Evolutionary conservation across 2,888 invertebrate genomes (phyloP), one percentile per base, ranked within the genome.

Genomic region (Drosophila algonquin): DNA sequence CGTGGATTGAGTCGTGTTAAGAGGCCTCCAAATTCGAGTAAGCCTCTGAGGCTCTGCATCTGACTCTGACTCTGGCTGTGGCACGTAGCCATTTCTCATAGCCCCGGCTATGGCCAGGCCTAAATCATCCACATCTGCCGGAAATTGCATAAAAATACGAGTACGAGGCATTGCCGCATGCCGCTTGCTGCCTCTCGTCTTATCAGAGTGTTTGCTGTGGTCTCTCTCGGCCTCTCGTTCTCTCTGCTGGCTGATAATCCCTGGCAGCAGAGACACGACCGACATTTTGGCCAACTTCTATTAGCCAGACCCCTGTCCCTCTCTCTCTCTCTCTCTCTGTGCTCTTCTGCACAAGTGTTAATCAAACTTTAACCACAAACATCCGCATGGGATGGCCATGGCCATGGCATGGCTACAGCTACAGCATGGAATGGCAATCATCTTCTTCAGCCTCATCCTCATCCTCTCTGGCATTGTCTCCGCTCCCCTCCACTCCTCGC

Each of bases 51-150:
- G 16, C 71, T 44, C 72, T 59, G 55, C 44, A 45, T 24, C 0
- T 5, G 24, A 4, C 24, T 24, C 24, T 3, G 24, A 2, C 24
- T 24, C 24, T 24, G 24, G 4, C 24, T 18, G 18, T 18, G 55
- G 82, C 81, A 81, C 81, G 76, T 82, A 82, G 80, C 75, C 74
- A 86, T 86, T 83, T 80, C 81, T 84, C 84, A 87, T 87, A 72
- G 79, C 56, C 69, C 24, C 52, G 64, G 59, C 51, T 60, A 52
- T 53, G 61, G 60, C 74, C 73, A 73, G 81, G 40, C 6, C 76
- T 86, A 87, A 86, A 86, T 89, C 79, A 80, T 82, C 81, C 79
- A 82, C 85, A 86, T 81, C 82, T 89, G 89, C 87, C 89, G 90
- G 90, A 89, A 89, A 87, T 89, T 86, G 86, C 79, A 79, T 77